Evolutionary conservation across 2,888 invertebrate species (phyloP).

Genomic region (Ganaspis brasiliensis): DNA sequence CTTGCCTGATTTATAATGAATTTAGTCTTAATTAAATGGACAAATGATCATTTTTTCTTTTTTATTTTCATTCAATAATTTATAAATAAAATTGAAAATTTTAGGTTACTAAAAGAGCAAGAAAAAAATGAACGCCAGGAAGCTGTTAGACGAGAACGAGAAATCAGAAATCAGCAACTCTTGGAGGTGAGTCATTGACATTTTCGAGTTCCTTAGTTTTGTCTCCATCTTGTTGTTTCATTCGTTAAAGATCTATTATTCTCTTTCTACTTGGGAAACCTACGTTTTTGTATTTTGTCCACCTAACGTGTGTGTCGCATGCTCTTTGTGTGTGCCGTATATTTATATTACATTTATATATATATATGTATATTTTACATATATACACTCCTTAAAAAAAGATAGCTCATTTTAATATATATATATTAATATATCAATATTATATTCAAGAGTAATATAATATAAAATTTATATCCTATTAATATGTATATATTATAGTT

Average conservation of each 20-base stretch:
- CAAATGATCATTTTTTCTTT: no score
- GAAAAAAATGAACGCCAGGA: conserved; percentile 93
- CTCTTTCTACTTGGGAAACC: conserved; percentile 75
- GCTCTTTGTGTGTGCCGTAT: conserved; percentile 80
- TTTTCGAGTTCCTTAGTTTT: conserved; percentile 42
- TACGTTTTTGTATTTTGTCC: conserved; percentile 76
- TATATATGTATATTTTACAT: conserved; percentile 65
- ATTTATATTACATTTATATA: conserved; percentile 72
- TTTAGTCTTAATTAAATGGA: no score
- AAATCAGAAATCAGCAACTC: conserved; percentile 91
- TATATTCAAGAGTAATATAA: no score
- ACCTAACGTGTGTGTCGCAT: conserved; percentile 81
- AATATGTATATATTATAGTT: conserved; percentile 56
- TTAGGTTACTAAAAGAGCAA: conserved; percentile 85
- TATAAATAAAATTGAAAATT: no score
- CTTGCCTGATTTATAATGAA: no score
- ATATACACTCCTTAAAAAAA: conserved; percentile 62
- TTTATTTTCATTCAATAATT: no score
- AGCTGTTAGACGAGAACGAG: conserved; percentile 90
- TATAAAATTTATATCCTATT: no score
- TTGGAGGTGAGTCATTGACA: conserved; percentile 87
- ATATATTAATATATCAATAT: conserved; percentile 58
- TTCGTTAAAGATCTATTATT: conserved; percentile 69
- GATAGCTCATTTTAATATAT: conserved; percentile 64
- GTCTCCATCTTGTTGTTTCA: conserved; percentile 61